Conservation (phyloP, 2,113 vertebrate genomes). For the Leucopsar rothschildi region DNA sequence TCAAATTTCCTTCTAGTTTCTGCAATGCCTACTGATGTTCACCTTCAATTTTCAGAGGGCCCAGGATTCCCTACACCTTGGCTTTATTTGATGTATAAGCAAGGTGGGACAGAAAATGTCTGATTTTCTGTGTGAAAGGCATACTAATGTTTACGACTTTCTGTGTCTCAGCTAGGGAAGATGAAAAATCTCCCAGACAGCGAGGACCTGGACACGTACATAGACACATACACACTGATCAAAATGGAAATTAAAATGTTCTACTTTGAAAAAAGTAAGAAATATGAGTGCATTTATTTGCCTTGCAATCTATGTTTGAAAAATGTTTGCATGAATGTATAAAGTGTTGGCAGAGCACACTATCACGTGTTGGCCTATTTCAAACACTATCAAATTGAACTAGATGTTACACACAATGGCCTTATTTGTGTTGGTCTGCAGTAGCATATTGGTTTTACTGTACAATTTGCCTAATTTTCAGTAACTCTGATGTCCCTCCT, state of each 20-base stretch:
- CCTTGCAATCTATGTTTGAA: not conserved
- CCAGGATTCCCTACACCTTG: not conserved
- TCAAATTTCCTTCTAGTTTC: not conserved
- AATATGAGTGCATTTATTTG: not conserved
- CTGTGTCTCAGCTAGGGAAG: not conserved
- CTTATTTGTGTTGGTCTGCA: not conserved
- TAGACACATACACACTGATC: not conserved
- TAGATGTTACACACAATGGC: not conserved
- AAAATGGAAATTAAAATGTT: constrained; percentile 39
- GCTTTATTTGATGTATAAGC: not conserved
- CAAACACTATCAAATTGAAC: not conserved
- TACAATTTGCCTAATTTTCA: constrained; percentile 22
- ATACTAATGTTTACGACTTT: not conserved
- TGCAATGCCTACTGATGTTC: not conserved
- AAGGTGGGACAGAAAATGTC: not conserved
- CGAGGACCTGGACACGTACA: rapidly evolving
- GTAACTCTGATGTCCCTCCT: not conserved
- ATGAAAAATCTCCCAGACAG: not conserved
- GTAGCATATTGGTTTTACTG: not conserved
- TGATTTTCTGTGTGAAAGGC: not conserved
- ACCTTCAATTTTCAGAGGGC: not conserved
- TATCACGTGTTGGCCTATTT: not conserved
- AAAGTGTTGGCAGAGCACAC: not conserved
- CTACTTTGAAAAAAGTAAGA: not conserved
- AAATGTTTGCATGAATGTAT: not conserved